Evolutionary conservation across 2,888 invertebrate species (phyloP).

Genomic region (Tineola bisselliella): DNA sequence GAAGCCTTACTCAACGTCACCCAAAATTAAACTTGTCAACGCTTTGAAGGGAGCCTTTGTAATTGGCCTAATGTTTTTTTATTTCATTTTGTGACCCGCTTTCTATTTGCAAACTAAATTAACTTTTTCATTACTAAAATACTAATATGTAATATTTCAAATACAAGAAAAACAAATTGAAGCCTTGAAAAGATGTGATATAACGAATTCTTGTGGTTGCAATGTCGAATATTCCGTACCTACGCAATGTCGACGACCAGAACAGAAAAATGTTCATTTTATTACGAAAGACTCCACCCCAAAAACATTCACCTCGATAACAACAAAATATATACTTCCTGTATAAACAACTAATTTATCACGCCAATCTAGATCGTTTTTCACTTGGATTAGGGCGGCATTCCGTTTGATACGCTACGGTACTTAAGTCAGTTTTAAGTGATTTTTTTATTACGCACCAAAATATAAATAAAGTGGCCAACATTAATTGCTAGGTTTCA

Average conservation of each 20-base stretch:
- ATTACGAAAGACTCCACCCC: conserved; percentile 47
- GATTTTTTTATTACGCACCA: conserved; percentile 25
- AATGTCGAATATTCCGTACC: conserved; percentile 21
- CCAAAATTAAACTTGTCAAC: not conserved
- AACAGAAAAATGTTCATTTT: conserved; percentile 50
- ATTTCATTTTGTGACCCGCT: no score
- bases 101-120: no score
- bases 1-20: conserved; percentile 1
- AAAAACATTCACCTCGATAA: conserved; percentile 33
- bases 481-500: conserved; percentile 53
- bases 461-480: conserved; percentile 49
- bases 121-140: no score
- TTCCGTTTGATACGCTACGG: conserved; percentile 19
- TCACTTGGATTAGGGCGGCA: conserved; percentile 21
- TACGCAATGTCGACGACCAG: conserved; percentile 30
- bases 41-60: not conserved
- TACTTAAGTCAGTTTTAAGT: conserved; percentile 22
- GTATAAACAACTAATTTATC: conserved; percentile 18
- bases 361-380: conserved; percentile 24
- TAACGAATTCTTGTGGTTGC: conserved; percentile 21
- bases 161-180: not conserved
- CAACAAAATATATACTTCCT: conserved; percentile 24
- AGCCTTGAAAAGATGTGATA: conserved; percentile 12
- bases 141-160: not conserved
- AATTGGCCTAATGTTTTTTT: not conserved